phyloP scores from a whole-genome alignment of 2,888 invertebrate species.

The Lysandra coridon region DNA sequence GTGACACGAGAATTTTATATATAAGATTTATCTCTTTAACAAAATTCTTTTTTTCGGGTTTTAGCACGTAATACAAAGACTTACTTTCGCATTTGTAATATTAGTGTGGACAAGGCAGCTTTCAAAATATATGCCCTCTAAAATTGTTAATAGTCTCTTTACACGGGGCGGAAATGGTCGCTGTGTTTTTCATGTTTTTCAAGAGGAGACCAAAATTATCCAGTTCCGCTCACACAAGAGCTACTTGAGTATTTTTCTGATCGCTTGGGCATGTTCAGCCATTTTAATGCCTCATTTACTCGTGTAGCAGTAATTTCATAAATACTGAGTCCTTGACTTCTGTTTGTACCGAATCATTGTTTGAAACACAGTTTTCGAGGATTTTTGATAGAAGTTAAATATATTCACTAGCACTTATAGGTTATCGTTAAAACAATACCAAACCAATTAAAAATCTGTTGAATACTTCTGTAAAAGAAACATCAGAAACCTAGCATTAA shows the following conservation, averaged over 20 bases:
- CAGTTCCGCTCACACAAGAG: not conserved
- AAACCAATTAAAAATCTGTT: too few relatives aligned
- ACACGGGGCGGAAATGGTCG: slow-evolving; percentile 25
- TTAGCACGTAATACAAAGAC: too few relatives aligned
- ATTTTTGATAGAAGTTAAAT: not conserved
- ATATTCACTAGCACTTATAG: not conserved
- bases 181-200: slow-evolving; percentile 9
- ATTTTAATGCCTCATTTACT: slow-evolving; percentile 1
- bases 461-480: too few relatives aligned
- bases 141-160: not conserved
- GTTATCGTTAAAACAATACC: too few relatives aligned
- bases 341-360: not conserved
- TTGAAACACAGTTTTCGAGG: not conserved
- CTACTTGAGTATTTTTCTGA: not conserved
- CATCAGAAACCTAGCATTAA: too few relatives aligned
- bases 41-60: too few relatives aligned
- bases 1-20: too few relatives aligned
- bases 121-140: not conserved
- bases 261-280: not conserved
- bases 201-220: slow-evolving; percentile 3
- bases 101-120: not conserved
- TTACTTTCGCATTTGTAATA: not conserved
- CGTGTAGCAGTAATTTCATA: not conserved
- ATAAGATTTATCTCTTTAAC: too few relatives aligned
- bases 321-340: not conserved